Evolutionary conservation across 2,797 vertebrate genomes (phyloP), one percentile per base, ranked within the genome.

Genomic region (Aldrovandia affinis): DNA sequence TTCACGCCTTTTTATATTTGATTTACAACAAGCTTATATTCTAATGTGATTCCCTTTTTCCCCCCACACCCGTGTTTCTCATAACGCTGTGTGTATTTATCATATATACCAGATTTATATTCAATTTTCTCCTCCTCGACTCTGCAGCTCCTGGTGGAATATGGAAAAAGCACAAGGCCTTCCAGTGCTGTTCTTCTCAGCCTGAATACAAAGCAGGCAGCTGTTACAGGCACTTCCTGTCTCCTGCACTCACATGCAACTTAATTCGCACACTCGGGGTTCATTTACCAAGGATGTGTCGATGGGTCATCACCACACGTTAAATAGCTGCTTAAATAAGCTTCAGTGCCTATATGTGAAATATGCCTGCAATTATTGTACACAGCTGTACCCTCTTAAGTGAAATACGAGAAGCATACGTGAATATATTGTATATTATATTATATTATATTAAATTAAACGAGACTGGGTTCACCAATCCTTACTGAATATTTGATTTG

Each of bases 151-250:
- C 80, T 55, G 18, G 28, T 55, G 28, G 81, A 73, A 83, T 83
- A 73, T 50, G 28, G n/a, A 83, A 42, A 61, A 52, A 61, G 25
- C n/a, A 54, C 33, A 65, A 33, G 36, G n/a, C n/a, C n/a, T n/a
- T n/a, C 36, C 4, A 63, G 78, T n/a, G 52, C 50, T 63, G 33
- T 7, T 42, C 47, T 55, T 36, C 50, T 39, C 78, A 10, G 25
- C 39, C 52, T 81, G 83, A 84, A 84, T 81, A 59, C 78, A 80
- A 81, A 81, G 61, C 52, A 81, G 65, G 10, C 20, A 70, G 30
- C 22, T 25, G 20, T 55, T 28, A 30, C 2, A 65, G 42, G 9
- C 9, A 18, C 36, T 47, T 12, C 54, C n/a, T 28, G 6, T 30
- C 33, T 39, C 39, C 54, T 61, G 36, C 39, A 47, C 61, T 22